Conservation (phyloP, 2,797 vertebrate species). For the Poeciliopsis infans region DNA sequence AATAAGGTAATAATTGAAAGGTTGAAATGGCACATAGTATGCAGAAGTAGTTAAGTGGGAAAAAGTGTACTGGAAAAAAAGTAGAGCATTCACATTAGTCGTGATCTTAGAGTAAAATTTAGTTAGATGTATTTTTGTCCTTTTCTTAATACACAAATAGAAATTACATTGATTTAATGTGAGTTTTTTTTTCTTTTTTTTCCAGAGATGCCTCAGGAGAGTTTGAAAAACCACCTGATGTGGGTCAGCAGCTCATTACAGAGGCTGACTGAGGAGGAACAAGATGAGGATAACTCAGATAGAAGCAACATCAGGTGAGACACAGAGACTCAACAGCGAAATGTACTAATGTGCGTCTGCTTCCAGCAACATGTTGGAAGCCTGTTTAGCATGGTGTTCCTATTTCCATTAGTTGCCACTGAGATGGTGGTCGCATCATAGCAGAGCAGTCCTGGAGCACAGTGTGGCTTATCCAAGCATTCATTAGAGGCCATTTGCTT, state of each 20-base stretch:
- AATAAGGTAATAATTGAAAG: no score
- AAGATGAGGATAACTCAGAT: constrained; percentile 51
- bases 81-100: no score
- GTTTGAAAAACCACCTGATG: constrained; percentile 76
- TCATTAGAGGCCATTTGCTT: constrained; percentile 64
- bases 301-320: constrained; percentile 60
- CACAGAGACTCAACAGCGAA: constrained; percentile 27
- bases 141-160: constrained; percentile 1
- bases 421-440: constrained; percentile 57
- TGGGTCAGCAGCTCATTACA: constrained; percentile 77
- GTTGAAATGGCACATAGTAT: no score
- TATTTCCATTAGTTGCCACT: constrained; percentile 61
- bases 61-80: no score
- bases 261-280: constrained; percentile 70
- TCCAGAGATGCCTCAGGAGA: constrained; percentile 76
- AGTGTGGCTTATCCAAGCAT: constrained; percentile 52
- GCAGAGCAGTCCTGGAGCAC: constrained; percentile 52
- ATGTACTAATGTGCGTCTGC: constrained; percentile 52
- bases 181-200: constrained; percentile 24
- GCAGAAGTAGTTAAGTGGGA: no score
- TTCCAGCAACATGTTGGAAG: constrained; percentile 38
- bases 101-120: neutral
- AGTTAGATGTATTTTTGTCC: neutral
- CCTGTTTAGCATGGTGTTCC: constrained; percentile 46
- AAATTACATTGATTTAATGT: constrained; percentile 27